Evolutionary conservation across 2,797 vertebrate species (phyloP), one percentile per base, ranked within the genome.

Genomic region (Pantherophis vulpinus): DNA sequence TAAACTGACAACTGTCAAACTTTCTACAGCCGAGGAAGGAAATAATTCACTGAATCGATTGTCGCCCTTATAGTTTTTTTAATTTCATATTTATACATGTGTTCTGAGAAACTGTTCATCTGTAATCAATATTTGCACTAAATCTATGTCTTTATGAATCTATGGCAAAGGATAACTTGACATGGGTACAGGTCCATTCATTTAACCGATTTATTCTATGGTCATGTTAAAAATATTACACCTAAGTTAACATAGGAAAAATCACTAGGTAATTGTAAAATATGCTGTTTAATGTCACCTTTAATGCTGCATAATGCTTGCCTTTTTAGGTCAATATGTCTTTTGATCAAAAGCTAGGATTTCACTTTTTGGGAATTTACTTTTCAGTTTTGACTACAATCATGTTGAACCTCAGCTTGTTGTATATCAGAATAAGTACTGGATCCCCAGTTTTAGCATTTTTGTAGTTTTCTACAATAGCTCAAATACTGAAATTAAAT

Each of bases 1-100:
- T 96, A 98, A 98, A 95, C 96, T 98, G 86, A 97, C 97, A 32
- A 98, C 98, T 0, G 97, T 98, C 95, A 99, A 98, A 96, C 97
- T 98, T 94, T 96, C 97, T 96, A 96, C 97, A 94, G 97, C 97
- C 93, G 96, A 96, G 95, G 97, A 97, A 92, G 97, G 97, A 93
- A 98, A 95, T 94, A 98, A 96, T 96, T 98, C 97, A 1, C 93
- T 95, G 37, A 98, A 96, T 90, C 98, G 97, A 55, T 96, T 98
- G 4, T 98, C 97, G 93, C 97, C 97, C 92, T 98, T 96, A 97
- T 90, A 91, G 25, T 55, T 90, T 63, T 51, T 83, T 29, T 88
- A 88, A 25, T 88, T 66, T 86, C 27, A 25, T 95, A 60, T 87
- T 47, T 70, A 0, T 94, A 47, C 54, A 61, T 16, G 0, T 25